These are phyloP conservation scores for Rhinichthys klamathensis DNA, from an alignment of 2,113 vertebrate genomes.

Conservation along the genomic window DNA sequence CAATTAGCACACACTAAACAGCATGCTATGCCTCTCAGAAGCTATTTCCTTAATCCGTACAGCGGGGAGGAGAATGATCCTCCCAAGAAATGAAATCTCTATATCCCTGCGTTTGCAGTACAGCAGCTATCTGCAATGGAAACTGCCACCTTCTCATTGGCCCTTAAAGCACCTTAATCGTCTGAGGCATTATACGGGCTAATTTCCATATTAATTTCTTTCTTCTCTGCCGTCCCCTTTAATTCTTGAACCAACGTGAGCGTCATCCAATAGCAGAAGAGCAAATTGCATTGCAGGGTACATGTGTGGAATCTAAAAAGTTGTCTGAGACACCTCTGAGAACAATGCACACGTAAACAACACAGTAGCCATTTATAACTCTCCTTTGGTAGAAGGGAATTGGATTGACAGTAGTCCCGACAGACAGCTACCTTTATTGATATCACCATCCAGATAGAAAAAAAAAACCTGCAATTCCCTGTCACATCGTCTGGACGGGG, in stretches of 20 bases:
- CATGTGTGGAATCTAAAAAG: slow-evolving; percentile 72
- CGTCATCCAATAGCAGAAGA: slow-evolving; percentile 72
- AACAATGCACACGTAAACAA: slow-evolving; percentile 62
- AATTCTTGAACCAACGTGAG: slow-evolving; percentile 68
- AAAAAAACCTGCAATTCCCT: slow-evolving; percentile 64
- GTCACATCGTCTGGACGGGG: slow-evolving; percentile 66
- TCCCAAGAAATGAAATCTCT: slow-evolving; percentile 72
- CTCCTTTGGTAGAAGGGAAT: slow-evolving; percentile 66
- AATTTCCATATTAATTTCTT: slow-evolving; percentile 82
- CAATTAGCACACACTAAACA: slow-evolving; percentile 74
- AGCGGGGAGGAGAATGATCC: slow-evolving; percentile 69
- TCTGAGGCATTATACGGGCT: slow-evolving; percentile 73
- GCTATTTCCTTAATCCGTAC: slow-evolving; percentile 75
- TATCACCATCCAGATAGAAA: slow-evolving; percentile 72
- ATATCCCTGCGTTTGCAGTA: slow-evolving; percentile 65
- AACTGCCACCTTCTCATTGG: slow-evolving; percentile 69
- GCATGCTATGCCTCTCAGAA: slow-evolving; percentile 73
- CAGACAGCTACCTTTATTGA: slow-evolving; percentile 72
- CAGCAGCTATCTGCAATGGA: slow-evolving; percentile 69
- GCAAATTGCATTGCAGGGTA: slow-evolving; percentile 77
- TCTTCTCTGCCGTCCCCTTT: slow-evolving; percentile 66
- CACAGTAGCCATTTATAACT: slow-evolving; percentile 74
- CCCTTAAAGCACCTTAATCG: slow-evolving; percentile 74
- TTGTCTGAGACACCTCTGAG: slow-evolving; percentile 62
- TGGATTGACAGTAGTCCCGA: slow-evolving; percentile 67